Evolutionary conservation across 2,888 invertebrate species (phyloP), one percentile per base, ranked within the genome.

Genomic region (Patella caerulea): DNA sequence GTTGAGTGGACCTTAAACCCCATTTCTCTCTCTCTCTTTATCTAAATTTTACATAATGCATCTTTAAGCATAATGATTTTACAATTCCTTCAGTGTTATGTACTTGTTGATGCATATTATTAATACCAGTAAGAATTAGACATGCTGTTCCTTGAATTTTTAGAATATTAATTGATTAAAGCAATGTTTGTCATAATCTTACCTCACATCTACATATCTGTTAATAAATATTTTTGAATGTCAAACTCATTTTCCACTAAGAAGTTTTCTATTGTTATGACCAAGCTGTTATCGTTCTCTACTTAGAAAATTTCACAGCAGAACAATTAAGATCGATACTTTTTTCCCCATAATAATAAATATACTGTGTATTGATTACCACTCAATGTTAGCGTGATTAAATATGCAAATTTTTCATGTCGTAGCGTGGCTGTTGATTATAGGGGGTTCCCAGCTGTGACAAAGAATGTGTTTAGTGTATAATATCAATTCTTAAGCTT

Each of bases 281-380:
- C 19, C 65, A 65, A 65, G 65, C 65, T 65, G 65, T 65, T 65
- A 65, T 65, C 65, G 65, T 65, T 65, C 65, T 65, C 19, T 65
- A 65, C 65, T 19, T 19, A 15, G n/a, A 65, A 65, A 65, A 19
- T 65, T 65, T 65, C 65, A 65, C 65, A 65, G 65, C 65, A n/a
- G 65, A 65, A 65, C 65, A 65, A 65, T 65, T 65, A 65, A 65
- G 65, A 65, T 65, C 65, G 65, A 65, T 65, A 65, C 65, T 19
- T 65, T 65, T 65, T 65, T 65, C 65, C 19, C 65, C 19, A 65
- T 65, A 65, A 65, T 65, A 65, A 65, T 65, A 65, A 65, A 65
- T 65, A 65, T 65, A 65, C n/a, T 19, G 65, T 65, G 19, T 65
- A 65, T 65, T 65, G 65, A 65, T 65, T 65, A 65, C 19, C n/a